Base-by-base conservation (phyloP, 1,140 invertebrate species). In the Calephelis virginiensis region DNA sequence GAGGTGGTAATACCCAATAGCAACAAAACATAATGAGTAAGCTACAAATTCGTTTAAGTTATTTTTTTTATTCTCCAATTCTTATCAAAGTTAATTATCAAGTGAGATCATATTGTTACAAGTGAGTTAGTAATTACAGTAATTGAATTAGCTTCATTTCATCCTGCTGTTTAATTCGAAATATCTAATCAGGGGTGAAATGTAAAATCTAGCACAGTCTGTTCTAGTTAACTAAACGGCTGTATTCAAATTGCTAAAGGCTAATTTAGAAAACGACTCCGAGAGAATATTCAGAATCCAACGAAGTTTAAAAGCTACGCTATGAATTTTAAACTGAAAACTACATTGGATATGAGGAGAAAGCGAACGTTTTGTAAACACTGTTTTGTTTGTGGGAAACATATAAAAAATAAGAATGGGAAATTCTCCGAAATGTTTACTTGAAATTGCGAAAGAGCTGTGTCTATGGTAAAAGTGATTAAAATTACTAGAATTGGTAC, bases 291-390 rank as follows among this genome's bases (percentile, higher is more conserved):
- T 78, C 77, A 76, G 75, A 83, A 77, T 76, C 73, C 80, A 83
- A 80, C 74, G 67, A 72, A 81, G 74, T 82, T 82, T 80, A 76
- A 85, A 84, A 83, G 76, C 80, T 77, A 63, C 75, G 72, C 74
- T 81, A 78, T 87, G 79, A 85, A 85, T 83, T 87, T 82, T 81
- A 81, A 82, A 83, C 76, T 76, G 73, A 72, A 83, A 83, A 81
- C 75, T 83, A 80, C 78, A 80, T 60, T 53, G 67, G 68, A 64
- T 67, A 72, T 68, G 67, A 71, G 78, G 64, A 77, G 73, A 75
- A 74, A 78, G 75, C 37, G 72, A 79, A 72, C 77, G 73, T 71
- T 78, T 73, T 76, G 78, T 77, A 84, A 82, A 82, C 76, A 80
- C 45, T 46, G 61, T 56, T 49, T 28, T 65, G 50, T 65, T 65